A percentile compares a stretch with the other conserved stretches of the same genome.
phyloP scores from a whole-genome alignment of 1,140 invertebrate species.

The Pogonus chalceus region DNA sequence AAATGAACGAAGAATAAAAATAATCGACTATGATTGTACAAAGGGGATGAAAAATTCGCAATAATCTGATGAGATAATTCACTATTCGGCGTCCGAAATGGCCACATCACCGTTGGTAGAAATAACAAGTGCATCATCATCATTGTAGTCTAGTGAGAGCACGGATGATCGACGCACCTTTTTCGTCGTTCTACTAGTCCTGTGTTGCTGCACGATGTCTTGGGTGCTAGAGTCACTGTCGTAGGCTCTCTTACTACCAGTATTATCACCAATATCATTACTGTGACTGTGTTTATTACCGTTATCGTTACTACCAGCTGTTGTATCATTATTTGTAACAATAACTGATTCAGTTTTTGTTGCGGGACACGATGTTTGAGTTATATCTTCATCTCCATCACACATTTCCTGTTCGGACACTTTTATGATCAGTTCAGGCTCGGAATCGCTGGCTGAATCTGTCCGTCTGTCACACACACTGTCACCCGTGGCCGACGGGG shows the following conservation, averaged over 20 bases:
- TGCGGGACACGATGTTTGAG: not conserved
- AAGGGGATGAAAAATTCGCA: too few species aligned
- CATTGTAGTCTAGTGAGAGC: conserved; percentile 59
- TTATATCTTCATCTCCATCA: conserved; percentile 17
- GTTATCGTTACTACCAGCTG: conserved; percentile 12
- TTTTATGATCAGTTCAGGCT: conserved; percentile 19
- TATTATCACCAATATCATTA: conserved; percentile 31
- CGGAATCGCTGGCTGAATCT: conserved; percentile 16
- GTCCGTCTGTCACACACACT: conserved; percentile 9
- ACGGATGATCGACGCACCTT: conserved; percentile 58
- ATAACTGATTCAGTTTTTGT: not conserved
- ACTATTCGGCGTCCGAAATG: conserved; percentile 29
- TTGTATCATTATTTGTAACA: not conserved
- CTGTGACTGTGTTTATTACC: conserved; percentile 16
- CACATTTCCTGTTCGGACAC: conserved; percentile 20
- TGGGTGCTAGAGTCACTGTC: conserved; percentile 40
- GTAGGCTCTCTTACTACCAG: conserved; percentile 37
- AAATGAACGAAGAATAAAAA: too few species aligned
- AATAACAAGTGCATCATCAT: conserved; percentile 45
- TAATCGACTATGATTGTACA: too few species aligned
- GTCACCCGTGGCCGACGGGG: conserved; percentile 9
- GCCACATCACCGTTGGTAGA: conserved; percentile 44
- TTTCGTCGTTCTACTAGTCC: conserved; percentile 37
- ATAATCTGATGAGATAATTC: too few species aligned
- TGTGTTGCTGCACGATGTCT: conserved; percentile 20